phyloP scores from a whole-genome alignment of 2,113 vertebrate genomes.

The Colinus virginianus region DNA sequence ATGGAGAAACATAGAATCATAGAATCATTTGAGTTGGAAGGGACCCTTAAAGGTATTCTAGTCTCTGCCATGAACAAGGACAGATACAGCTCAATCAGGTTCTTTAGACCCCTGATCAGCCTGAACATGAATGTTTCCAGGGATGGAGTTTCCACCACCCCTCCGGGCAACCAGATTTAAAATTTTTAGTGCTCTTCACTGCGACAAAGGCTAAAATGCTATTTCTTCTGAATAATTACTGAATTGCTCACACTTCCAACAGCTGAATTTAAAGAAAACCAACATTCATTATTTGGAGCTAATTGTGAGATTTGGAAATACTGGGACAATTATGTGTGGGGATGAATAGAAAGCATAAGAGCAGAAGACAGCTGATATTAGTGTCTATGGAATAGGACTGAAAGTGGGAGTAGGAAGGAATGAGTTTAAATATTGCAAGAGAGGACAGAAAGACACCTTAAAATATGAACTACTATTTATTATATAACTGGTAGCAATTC shows the following conservation, averaged over 20 bases:
- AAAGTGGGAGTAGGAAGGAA: not conserved
- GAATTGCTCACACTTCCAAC: not conserved
- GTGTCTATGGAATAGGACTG: not conserved
- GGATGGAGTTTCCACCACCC: too few species aligned
- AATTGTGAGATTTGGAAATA: not conserved
- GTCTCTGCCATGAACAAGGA: too few species aligned
- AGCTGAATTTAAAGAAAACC: slow-evolving; percentile 6
- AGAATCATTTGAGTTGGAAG: too few species aligned
- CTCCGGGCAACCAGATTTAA: too few species aligned
- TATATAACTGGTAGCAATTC: slow-evolving; percentile 19
- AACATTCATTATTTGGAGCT: not conserved
- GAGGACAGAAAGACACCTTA: slow-evolving; percentile 21
- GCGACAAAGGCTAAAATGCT: not conserved
- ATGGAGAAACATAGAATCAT: too few species aligned
- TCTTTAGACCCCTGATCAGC: too few species aligned
- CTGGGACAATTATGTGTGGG: not conserved
- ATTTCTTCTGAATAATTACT: slow-evolving; percentile 3
- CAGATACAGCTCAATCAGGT: too few species aligned
- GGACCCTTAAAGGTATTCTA: too few species aligned
- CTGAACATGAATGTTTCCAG: too few species aligned
- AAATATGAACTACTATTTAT: slow-evolving; percentile 52
- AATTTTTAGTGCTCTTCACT: not conserved
- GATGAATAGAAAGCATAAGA: not conserved
- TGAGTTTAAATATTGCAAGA: slow-evolving; percentile 33
- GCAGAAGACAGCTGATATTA: not conserved